A percentile compares a stretch with the other conserved stretches of the same genome.
Conservation (phyloP, 2,113 vertebrate species). For the Mus spicilegus region DNA sequence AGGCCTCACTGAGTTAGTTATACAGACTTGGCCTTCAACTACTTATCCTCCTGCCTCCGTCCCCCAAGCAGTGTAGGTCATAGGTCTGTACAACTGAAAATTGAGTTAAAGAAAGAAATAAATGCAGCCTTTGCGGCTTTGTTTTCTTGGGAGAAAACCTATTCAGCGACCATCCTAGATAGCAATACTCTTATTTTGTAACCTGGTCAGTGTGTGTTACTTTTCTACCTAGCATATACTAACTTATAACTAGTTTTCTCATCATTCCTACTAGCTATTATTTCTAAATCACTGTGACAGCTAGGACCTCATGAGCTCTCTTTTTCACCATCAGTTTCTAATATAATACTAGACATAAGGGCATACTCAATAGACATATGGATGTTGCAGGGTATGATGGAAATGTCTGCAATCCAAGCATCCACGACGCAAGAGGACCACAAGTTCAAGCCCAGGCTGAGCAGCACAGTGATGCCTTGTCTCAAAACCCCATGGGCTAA, state of each 20-base stretch:
- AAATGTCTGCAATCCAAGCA: not conserved
- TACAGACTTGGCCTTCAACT: not conserved
- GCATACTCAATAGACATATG: not conserved
- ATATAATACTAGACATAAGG: not conserved
- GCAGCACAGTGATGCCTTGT: not conserved
- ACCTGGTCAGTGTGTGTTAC: not conserved
- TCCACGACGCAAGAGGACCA: not conserved
- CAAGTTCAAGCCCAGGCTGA: not conserved
- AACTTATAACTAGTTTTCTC: not conserved
- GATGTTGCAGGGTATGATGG: not conserved
- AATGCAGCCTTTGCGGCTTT: constrained; percentile 5
- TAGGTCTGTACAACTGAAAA: not conserved
- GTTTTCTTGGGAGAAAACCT: constrained; percentile 50
- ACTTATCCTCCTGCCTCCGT: not conserved
- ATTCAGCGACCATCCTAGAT: not conserved
- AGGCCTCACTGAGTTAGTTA: not conserved
- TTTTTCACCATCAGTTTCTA: not conserved
- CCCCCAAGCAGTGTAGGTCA: not conserved
- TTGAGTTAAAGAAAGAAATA: constrained; percentile 12
- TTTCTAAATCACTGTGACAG: not conserved
- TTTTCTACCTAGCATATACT: constrained; percentile 22
- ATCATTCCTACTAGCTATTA: constrained; percentile 14
- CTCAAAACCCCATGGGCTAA: not conserved
- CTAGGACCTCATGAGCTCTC: not conserved
- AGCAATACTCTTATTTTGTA: constrained; percentile 54